A percentile compares a stretch with the other conserved stretches of the same genome.
phyloP scores from a whole-genome alignment of 1,140 invertebrate species.

The Bombyx mandarina region DNA sequence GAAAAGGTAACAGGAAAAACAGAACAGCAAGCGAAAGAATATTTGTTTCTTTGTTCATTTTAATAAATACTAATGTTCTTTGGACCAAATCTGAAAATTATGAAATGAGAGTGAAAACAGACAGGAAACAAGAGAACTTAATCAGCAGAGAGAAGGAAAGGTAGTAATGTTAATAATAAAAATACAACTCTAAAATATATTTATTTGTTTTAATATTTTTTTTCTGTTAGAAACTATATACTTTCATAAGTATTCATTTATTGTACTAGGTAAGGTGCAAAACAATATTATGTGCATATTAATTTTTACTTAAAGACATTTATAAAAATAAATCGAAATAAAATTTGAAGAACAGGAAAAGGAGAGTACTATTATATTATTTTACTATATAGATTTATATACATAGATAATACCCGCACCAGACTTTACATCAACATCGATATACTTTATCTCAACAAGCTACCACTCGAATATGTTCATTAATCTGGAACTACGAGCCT shows the following conservation, averaged over 20 bases:
- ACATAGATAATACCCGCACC: conserved; percentile 29
- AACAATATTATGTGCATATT: conserved; percentile 9
- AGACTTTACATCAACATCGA: conserved; percentile 36
- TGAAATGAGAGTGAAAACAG: background rate
- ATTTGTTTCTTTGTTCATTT: conserved; percentile 22
- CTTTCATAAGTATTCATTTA: conserved; percentile 1
- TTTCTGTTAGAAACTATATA: conserved; percentile 5
- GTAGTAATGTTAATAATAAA: conserved; percentile 8
- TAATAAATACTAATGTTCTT: conserved; percentile 67
- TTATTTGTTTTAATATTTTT: conserved; percentile 13
- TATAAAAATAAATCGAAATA: conserved; percentile 14
- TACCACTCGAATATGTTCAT: conserved; percentile 48
- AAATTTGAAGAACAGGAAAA: conserved; percentile 2
- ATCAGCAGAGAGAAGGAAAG: background rate
- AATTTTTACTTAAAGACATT: background rate
- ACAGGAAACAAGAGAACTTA: background rate
- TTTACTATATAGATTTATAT: conserved; percentile 7
- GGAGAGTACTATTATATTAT: no score
- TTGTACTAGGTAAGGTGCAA: conserved; percentile 9
- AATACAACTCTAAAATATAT: conserved; percentile 15
- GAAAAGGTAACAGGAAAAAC: conserved; percentile 6
- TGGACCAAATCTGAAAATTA: conserved; percentile 62
- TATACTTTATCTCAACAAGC: conserved; percentile 45
- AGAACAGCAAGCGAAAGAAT: conserved; percentile 8
- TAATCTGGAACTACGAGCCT: conserved; percentile 28